Percentiles rank a stretch among this genome's conserved stretches.
phyloP scores from a whole-genome alignment of 2,113 vertebrate species.

The Pseudorectes ferrugineus region DNA sequence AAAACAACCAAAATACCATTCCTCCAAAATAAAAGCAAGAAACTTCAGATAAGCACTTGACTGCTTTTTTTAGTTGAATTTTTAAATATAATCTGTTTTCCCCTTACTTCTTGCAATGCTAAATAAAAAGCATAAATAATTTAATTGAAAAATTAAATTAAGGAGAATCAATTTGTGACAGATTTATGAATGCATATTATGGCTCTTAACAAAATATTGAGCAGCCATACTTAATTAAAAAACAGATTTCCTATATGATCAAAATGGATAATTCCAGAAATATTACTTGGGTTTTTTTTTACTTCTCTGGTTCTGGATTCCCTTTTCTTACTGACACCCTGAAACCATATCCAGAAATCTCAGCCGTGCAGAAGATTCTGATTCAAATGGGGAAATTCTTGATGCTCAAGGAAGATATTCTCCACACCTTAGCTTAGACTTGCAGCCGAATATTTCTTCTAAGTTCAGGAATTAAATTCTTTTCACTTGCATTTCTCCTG shows the following conservation, averaged over 20 bases:
- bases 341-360: background rate
- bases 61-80: background rate
- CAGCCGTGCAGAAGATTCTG: background rate
- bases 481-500: background rate
- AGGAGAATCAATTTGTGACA: slow-evolving; percentile 4
- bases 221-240: background rate
- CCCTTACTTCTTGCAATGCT: background rate
- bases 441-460: background rate
- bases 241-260: background rate
- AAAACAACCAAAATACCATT: background rate
- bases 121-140: slow-evolving; percentile 24
- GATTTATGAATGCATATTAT: background rate
- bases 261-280: background rate
- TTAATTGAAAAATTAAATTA: slow-evolving; percentile 24
- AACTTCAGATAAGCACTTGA: background rate
- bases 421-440: background rate
- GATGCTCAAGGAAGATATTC: background rate
- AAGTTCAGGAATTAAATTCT: background rate
- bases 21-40: background rate
- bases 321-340: background rate
- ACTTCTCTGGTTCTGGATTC: background rate
- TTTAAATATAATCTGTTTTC: background rate
- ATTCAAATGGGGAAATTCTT: background rate
- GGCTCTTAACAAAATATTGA: background rate
- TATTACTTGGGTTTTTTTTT: background rate